Evolutionary conservation across 2,888 invertebrate genomes (phyloP), one percentile per base, ranked within the genome.

Genomic region (Andricus quercusramuli): DNA sequence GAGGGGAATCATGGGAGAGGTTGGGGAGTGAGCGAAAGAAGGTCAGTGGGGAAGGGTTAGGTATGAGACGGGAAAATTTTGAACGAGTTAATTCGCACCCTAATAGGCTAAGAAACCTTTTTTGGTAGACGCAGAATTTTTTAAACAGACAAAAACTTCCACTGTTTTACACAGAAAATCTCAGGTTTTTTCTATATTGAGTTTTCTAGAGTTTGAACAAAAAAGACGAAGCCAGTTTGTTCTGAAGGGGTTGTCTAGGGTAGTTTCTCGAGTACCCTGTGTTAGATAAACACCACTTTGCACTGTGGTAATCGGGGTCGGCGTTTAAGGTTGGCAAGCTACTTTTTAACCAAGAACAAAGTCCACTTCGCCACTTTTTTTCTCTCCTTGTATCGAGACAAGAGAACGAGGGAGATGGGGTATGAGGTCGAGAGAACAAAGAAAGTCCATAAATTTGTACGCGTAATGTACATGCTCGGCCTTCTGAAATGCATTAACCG

Each of bases 381-480:
- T n/a, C 41, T n/a, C 13, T 67, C 22, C 9, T 37, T 37, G 41
- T n/a, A 37, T 41, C 37, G 37, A 67, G 41, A 67, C 20, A 67
- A 67, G 25, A 25, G 25, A 25, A 62, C 15, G 15, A 25, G 1
- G 15, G 25, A 62, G 62, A 62, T 3, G 15, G n/a, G 41, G 37
- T 32, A 37, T 32, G 59, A 82, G 84, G 80, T 80, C 82, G 80
- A 83, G 79, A 80, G 81, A 74, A 83, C 76, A 80, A 85, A 85
- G 84, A 85, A 85, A 85, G 82, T 84, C 82, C 85, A 86, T 86
- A 86, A 86, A 87, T 87, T 86, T 80, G 81, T 82, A 68, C 79
- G 74, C 77, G 82, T 80, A 78, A 82, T 70, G 81, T 79, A 80
- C 56, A 79, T 79, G 78, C 68, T 78, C 77, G 51, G 66, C 79